Evolutionary conservation across 2,888 invertebrate species (phyloP).

Genomic region (Hyppa rectilinea): DNA sequence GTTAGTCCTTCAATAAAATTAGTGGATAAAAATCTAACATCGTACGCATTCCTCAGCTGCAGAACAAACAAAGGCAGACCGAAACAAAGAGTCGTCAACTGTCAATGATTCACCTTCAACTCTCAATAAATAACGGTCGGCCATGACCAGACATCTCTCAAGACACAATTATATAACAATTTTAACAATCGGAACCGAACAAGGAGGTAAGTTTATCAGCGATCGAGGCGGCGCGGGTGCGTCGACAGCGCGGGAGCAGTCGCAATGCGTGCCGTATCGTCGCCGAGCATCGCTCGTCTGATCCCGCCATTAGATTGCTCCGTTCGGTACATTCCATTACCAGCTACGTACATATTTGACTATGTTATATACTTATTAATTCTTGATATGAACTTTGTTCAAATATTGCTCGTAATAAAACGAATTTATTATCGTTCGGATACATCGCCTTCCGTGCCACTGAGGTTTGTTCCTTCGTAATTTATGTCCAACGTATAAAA

Average conservation of each 20-base stretch:
- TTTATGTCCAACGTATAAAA: constrained; percentile 55
- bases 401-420: constrained; percentile 60
- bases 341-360: constrained; percentile 65
- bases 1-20: constrained; percentile 3
- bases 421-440: constrained; percentile 56
- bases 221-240: constrained; percentile 51
- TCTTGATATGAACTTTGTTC: constrained; percentile 58
- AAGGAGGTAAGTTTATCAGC: constrained; percentile 59
- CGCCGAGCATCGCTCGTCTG: constrained; percentile 65
- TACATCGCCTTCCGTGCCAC: constrained; percentile 50
- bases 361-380: constrained; percentile 58
- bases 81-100: constrained; percentile 50
- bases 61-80: constrained; percentile 30
- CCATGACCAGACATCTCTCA: constrained; percentile 28
- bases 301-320: constrained; percentile 65
- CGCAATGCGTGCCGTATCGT: constrained; percentile 72
- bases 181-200: constrained; percentile 60
- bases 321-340: constrained; percentile 62
- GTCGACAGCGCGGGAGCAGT: constrained; percentile 58
- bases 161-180: constrained; percentile 58
- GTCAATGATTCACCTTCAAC: constrained; percentile 48
- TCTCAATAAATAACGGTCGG: constrained; percentile 56
- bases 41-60: constrained; percentile 29
- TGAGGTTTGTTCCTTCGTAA: constrained; percentile 53
- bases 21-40: constrained; percentile 22